Evolutionary conservation across 2,113 vertebrate species (phyloP), one percentile per base, ranked within the genome.

Genomic region (Camelus bactrianus): DNA sequence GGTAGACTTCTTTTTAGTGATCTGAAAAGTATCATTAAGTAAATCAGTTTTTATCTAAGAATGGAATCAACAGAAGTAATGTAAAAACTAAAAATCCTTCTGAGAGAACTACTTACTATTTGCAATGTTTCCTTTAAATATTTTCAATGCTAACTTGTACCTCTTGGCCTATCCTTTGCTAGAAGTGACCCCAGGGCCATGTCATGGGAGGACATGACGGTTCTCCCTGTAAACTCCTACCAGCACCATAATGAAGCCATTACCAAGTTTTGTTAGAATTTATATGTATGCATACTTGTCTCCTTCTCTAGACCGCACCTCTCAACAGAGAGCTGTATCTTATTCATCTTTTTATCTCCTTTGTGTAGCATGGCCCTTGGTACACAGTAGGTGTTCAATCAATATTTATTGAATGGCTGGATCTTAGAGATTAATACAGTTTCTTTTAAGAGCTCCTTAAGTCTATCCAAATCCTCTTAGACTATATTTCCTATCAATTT

Each of bases 1-100:
- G 14, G 93, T 77, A 90, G 99, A 98, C 91, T 99, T 99, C 98
- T 98, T 99, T 97, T 98, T 99, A 94, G 98, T 97, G 48, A 97
- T 97, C 99, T 99, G 98, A 92, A 98, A 98, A 98, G 94, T 38
- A 92, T 8, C 62, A 38, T 92, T 0, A 91, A 56, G 11, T 67
- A 85, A 15, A 96, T 77, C 11, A 46, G 24, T 94, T 94, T 89
- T 30, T 60, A 88, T 65, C 32, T 83, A 92, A 93, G 83, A 92
- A 93, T 35, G 94, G 38, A 82, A 94, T 89, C 35, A 77, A 88
- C 30, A 91, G 10, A 89, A 79, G 12, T 76, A 32, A 54, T 20
- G 0, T 82, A 91, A 81, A 50, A 97, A 86, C 3, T 81, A 19
- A 87, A 82, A 89, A 67, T 48, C 12, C 20, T 69, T 69, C 56